These are phyloP conservation scores for Drosophila greeni DNA, from an alignment of 2,888 invertebrate species.

Conservation along the genomic window DNA sequence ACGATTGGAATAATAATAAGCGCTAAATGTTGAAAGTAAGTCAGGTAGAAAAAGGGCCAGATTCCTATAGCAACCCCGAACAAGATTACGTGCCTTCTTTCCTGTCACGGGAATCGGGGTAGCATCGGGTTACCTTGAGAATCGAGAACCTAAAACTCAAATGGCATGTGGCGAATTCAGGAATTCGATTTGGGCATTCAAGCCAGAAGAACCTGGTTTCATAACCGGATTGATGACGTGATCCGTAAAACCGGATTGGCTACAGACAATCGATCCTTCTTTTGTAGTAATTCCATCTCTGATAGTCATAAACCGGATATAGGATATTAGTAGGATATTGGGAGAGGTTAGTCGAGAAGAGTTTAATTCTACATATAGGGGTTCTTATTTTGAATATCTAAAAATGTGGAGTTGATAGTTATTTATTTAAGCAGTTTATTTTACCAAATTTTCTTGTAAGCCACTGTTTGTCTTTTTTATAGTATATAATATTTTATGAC, in stretches of 20 bases:
- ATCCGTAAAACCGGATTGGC: slow-evolving; percentile 33
- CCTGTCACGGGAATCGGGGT: slow-evolving; percentile 22
- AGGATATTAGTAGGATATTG: slow-evolving; percentile 1
- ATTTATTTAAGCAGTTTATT: too few relatives aligned
- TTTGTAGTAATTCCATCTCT: neutral
- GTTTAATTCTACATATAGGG: too few relatives aligned
- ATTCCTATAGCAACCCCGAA: slow-evolving; percentile 43
- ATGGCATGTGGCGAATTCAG: slow-evolving; percentile 33
- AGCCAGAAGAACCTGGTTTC: slow-evolving; percentile 30
- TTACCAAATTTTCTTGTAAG: too few relatives aligned
- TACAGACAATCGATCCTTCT: slow-evolving; percentile 15
- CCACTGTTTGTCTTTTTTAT: too few relatives aligned
- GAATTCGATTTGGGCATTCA: slow-evolving; percentile 36
- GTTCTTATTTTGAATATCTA: too few relatives aligned
- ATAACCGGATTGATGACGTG: slow-evolving; percentile 23
- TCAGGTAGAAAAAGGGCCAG: slow-evolving; percentile 56
- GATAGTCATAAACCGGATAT: slow-evolving; percentile 16
- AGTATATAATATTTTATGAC: neutral
- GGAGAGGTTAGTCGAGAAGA: too few relatives aligned
- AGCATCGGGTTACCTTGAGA: slow-evolving; percentile 45
- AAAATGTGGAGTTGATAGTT: neutral
- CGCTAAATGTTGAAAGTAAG: slow-evolving; percentile 36
- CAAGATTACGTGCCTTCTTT: slow-evolving; percentile 34
- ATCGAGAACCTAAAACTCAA: slow-evolving; percentile 24
- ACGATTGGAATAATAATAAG: slow-evolving; percentile 20